Percentiles rank a stretch among this genome's conserved stretches.
phyloP scores from a whole-genome alignment of 2,113 vertebrate genomes.

The Nerophis lumbriciformis region DNA sequence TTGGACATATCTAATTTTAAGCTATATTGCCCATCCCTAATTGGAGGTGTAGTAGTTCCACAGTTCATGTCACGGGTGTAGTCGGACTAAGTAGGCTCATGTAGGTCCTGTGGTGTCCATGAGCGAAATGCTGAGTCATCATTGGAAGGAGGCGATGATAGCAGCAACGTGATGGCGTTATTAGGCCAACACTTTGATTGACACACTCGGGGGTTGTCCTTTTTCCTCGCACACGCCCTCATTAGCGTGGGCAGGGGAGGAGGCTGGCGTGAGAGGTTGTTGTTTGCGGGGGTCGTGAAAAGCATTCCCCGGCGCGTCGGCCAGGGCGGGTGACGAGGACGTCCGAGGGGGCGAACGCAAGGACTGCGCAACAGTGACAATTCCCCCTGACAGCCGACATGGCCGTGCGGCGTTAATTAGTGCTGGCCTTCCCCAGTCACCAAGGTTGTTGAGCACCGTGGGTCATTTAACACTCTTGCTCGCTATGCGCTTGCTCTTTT shows the following conservation, averaged over 20 bases:
- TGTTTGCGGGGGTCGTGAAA: constrained; percentile 17
- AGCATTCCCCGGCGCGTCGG: constrained; percentile 24
- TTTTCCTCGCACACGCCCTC: constrained; percentile 28
- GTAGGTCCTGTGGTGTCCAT: constrained; percentile 5
- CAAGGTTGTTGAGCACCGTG: constrained; percentile 70
- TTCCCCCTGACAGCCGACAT: constrained; percentile 45
- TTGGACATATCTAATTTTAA: too few relatives aligned
- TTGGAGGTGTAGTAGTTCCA: too few relatives aligned
- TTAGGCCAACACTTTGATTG: constrained; percentile 39
- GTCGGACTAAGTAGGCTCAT: neutral
- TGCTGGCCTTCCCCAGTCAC: constrained; percentile 68
- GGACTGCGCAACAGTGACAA: constrained; percentile 46
- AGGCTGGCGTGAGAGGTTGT: constrained; percentile 47
- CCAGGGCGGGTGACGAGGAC: constrained; percentile 54
- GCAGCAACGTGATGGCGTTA: constrained; percentile 36
- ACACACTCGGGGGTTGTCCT: constrained; percentile 42
- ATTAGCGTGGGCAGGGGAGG: constrained; percentile 37
- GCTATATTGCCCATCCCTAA: too few relatives aligned
- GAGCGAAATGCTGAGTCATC: constrained; percentile 38
- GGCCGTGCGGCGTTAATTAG: constrained; percentile 69
- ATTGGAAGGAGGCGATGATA: constrained; percentile 29
- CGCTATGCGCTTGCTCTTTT: constrained; percentile 72
- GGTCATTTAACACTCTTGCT: constrained; percentile 69
- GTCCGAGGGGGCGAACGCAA: constrained; percentile 52
- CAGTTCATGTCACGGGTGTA: too few relatives aligned